These are phyloP conservation scores for Tetrapedia diversipes DNA, from an alignment of 2,888 invertebrate genomes.

Conservation along the genomic window DNA sequence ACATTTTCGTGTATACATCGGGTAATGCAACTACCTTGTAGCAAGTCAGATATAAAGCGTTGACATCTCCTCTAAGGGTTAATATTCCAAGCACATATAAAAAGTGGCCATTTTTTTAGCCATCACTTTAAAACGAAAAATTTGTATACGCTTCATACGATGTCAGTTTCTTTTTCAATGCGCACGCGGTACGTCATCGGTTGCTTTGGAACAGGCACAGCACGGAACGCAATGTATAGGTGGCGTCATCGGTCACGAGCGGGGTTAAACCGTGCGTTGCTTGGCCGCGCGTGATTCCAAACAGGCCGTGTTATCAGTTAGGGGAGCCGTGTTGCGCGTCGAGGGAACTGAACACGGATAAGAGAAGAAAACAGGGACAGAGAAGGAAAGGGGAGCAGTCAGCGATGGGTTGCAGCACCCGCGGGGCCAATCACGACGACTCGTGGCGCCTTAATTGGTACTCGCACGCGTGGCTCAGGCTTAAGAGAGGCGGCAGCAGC, in stretches of 20 bases:
- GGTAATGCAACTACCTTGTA: too few species aligned
- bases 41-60: too few species aligned
- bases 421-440: conserved; percentile 65
- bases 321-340: conserved; percentile 7
- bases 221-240: too few species aligned
- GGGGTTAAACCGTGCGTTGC: conserved; percentile 1
- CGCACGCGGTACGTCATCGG: background rate
- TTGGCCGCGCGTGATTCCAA: conserved; percentile 17
- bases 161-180: too few species aligned
- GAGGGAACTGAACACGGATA: conserved; percentile 31
- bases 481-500: conserved; percentile 68
- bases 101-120: too few species aligned
- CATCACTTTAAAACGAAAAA: too few species aligned
- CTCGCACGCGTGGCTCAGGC: conserved; percentile 69
- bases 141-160: too few species aligned
- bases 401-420: conserved; percentile 53
- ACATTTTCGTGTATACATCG: too few species aligned
- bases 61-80: too few species aligned
- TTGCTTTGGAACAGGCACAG: background rate
- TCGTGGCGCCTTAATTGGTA: conserved; percentile 71
- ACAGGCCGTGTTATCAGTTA: conserved; percentile 33
- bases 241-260: conserved; percentile 4
- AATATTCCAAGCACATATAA: too few species aligned
- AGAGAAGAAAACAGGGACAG: conserved; percentile 1
- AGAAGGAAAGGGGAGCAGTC: conserved; percentile 13